phyloP scores from a whole-genome alignment of 1,140 invertebrate species.

The Heliconius congener region DNA sequence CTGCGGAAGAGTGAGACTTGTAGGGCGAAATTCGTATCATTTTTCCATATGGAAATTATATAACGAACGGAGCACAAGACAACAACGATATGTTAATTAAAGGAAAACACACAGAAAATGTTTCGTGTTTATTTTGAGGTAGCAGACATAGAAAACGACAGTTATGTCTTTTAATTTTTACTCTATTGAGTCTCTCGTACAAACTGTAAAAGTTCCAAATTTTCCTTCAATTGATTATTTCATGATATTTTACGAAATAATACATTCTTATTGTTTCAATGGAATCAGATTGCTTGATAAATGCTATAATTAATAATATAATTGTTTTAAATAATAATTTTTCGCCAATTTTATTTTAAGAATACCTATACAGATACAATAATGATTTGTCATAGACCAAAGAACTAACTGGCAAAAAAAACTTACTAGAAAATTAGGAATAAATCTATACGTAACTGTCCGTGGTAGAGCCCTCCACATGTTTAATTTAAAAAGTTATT shows the following conservation, averaged over 20 bases:
- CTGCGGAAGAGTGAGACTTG: slow-evolving; percentile 43
- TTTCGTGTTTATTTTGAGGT: slow-evolving; percentile 69
- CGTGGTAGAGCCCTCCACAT: too few relatives aligned
- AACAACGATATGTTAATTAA: slow-evolving; percentile 80
- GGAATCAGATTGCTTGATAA: neutral
- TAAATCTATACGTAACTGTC: too few relatives aligned
- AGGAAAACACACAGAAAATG: slow-evolving; percentile 71
- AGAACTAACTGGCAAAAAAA: too few relatives aligned
- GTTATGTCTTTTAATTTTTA: slow-evolving; percentile 61
- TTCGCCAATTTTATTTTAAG: too few relatives aligned
- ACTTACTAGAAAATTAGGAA: too few relatives aligned
- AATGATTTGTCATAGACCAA: too few relatives aligned
- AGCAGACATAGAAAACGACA: slow-evolving; percentile 54
- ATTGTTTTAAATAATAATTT: neutral
- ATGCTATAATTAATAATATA: neutral
- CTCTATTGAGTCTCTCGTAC: slow-evolving; percentile 28
- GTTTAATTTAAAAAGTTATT: neutral
- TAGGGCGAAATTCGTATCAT: slow-evolving; percentile 68
- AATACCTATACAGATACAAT: too few relatives aligned
- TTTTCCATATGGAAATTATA: slow-evolving; percentile 80
- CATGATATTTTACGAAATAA: neutral
- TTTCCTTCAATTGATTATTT: neutral
- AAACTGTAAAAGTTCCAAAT: neutral
- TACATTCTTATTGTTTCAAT: neutral
- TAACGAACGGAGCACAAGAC: slow-evolving; percentile 74